Evolutionary conservation across 2,888 invertebrate species (phyloP), one percentile per base, ranked within the genome.

Genomic region (Xanthorhoe designata): DNA sequence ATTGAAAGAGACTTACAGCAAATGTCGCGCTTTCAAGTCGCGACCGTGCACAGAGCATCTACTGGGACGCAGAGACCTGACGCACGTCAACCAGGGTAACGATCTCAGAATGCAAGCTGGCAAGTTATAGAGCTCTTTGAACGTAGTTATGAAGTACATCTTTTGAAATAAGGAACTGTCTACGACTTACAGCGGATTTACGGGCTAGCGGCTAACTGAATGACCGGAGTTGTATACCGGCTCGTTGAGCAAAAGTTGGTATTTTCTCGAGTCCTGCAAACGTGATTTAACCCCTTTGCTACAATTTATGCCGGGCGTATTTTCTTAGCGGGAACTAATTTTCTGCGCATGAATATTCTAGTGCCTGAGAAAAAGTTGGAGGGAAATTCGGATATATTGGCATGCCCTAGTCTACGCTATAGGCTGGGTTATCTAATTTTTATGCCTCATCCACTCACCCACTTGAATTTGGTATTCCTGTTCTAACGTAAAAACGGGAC

Each of bases 31-130:
- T 47, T 15, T 32, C 3, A 19, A 42, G 29, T 56, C 32, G 42
- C 18, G 3, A 13, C 52, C 57, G 35, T 50, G 45, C 24, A 15
- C 3, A 24, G 13, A 53, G 7, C 18, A 17, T 52, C 35, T 54
- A 18, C 42, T 60, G 42, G 50, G 10, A n/a, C 29, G 57, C 57
- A 42, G 47, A 53, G 52, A 79, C 75, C 74, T 78, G 82, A 76
- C 78, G 75, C 73, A 73, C 76, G 79, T 82, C 82, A 83, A 74
- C 73, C 63, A 58, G 70, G 59, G 76, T 80, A 82, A 82, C 82
- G 79, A 83, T 82, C 75, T 72, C 70, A 74, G 80, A 82, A 83
- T 81, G 80, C 81, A 75, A 79, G 75, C 73, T 75, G 61, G 72
- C 68, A 52, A 66, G 61, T 66, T 42, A 62, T 19, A 58, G 52